Conservation (phyloP, 2,888 invertebrate genomes). For the Cosmia trapezina region DNA sequence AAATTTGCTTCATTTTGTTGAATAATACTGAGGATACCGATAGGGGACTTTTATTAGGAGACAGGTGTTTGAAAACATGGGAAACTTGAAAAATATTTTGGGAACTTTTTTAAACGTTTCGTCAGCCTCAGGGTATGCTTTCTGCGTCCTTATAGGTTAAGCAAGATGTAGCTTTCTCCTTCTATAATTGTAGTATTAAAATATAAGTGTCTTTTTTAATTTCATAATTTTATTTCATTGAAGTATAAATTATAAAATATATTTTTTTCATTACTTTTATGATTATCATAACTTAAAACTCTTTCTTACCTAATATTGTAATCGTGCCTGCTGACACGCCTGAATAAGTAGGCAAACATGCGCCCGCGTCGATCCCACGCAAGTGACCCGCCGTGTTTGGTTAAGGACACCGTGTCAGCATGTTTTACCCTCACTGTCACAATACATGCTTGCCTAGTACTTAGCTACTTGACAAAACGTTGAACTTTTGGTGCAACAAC, state of each 20-base stretch:
- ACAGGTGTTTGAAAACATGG: background rate
- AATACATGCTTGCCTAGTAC: slow-evolving; percentile 17
- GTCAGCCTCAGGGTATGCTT: background rate
- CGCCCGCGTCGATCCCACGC: slow-evolving; percentile 22
- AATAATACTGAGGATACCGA: background rate
- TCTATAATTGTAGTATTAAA: background rate
- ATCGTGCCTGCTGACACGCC: background rate
- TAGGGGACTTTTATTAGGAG: background rate
- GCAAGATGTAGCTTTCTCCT: too few relatives aligned
- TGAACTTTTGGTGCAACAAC: slow-evolving; percentile 10
- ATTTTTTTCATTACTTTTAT: background rate
- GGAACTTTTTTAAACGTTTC: background rate
- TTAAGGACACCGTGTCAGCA: slow-evolving; percentile 15
- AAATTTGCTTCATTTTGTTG: background rate
- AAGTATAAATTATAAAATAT: background rate
- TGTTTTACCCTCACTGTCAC: slow-evolving; percentile 8
- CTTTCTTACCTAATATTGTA: background rate
- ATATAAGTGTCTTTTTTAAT: too few relatives aligned
- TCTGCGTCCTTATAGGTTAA: background rate
- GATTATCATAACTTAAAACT: background rate
- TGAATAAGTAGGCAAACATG: slow-evolving; percentile 8
- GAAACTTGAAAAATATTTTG: background rate
- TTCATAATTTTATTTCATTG: background rate
- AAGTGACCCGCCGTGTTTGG: slow-evolving; percentile 33
- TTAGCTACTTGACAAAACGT: slow-evolving; percentile 23